Conservation (phyloP, 2,888 invertebrate genomes). For the Xiphydria camelus region DNA sequence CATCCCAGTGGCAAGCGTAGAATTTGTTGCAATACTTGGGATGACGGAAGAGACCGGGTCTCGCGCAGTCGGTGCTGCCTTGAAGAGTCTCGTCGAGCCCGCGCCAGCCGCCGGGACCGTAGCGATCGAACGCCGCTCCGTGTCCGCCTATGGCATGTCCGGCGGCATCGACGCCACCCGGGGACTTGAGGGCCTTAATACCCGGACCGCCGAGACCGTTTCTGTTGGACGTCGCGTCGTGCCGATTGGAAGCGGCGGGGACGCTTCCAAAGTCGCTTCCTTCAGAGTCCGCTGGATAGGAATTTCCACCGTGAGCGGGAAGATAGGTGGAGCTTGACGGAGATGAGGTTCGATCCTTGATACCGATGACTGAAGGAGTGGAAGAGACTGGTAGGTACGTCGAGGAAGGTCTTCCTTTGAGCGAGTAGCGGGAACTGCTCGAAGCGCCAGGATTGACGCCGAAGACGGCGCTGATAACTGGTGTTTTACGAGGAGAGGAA, state of each 20-base stretch:
- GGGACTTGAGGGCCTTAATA: slow-evolving; percentile 3
- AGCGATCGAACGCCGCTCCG: slow-evolving; percentile 63
- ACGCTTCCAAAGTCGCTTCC: neutral
- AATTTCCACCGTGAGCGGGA: neutral
- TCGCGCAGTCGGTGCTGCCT: slow-evolving; percentile 59
- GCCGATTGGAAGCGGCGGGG: neutral
- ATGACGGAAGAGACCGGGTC: slow-evolving; percentile 65
- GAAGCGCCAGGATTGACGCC: slow-evolving; percentile 3
- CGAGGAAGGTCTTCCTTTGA: slow-evolving; percentile 15
- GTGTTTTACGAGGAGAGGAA: slow-evolving; percentile 12
- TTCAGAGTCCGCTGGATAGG: neutral
- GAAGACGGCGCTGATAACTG: slow-evolving; percentile 19
- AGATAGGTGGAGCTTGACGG: too few species aligned
- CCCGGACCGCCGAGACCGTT: slow-evolving; percentile 2
- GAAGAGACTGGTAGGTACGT: slow-evolving; percentile 19
- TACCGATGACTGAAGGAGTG: neutral
- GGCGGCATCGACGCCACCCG: slow-evolving; percentile 16
- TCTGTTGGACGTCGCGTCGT: slow-evolving; percentile 1
- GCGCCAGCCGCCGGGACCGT: slow-evolving; percentile 67
- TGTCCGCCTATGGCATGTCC: slow-evolving; percentile 46
- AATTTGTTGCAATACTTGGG: slow-evolving; percentile 81
- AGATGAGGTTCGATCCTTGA: neutral
- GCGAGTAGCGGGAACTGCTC: neutral
- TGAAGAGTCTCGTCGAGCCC: slow-evolving; percentile 59
- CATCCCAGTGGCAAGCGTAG: slow-evolving; percentile 81